These are phyloP conservation scores for Climacteris rufus DNA, from an alignment of 2,113 vertebrate genomes.

Conservation along the genomic window DNA sequence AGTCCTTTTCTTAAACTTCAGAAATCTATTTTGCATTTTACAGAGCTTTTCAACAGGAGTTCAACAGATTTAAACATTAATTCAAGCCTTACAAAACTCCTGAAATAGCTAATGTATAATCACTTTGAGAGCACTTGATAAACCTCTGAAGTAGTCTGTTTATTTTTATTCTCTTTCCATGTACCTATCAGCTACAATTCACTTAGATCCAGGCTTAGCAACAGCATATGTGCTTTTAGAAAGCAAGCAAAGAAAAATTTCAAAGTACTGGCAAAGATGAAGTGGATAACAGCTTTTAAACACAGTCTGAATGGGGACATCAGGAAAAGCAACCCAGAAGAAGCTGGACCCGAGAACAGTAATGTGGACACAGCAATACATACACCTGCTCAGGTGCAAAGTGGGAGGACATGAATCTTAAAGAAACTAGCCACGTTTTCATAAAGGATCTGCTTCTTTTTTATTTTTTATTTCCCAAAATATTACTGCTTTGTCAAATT, in stretches of 20 bases:
- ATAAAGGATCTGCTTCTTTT: background rate
- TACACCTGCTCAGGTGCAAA: background rate
- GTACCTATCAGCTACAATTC: background rate
- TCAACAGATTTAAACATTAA: background rate
- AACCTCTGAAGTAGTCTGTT: background rate
- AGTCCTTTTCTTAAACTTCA: background rate
- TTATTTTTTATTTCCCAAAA: too few species aligned
- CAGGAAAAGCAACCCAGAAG: background rate
- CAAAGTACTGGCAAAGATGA: background rate
- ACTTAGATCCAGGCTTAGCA: background rate
- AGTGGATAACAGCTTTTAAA: background rate
- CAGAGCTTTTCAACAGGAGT: background rate
- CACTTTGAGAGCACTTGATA: background rate
- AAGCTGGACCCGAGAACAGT: background rate
- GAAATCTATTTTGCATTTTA: background rate
- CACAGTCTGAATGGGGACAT: background rate
- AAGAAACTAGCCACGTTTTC: background rate
- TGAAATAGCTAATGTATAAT: background rate
- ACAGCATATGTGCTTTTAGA: background rate
- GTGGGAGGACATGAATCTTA: background rate
- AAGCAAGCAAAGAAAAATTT: background rate
- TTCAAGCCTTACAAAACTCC: background rate
- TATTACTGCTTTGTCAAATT: background rate
- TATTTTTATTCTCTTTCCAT: background rate
- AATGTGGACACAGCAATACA: accelerated